Evolutionary conservation across 2,113 vertebrate genomes (phyloP).

Genomic region (Saguinus imperator): DNA sequence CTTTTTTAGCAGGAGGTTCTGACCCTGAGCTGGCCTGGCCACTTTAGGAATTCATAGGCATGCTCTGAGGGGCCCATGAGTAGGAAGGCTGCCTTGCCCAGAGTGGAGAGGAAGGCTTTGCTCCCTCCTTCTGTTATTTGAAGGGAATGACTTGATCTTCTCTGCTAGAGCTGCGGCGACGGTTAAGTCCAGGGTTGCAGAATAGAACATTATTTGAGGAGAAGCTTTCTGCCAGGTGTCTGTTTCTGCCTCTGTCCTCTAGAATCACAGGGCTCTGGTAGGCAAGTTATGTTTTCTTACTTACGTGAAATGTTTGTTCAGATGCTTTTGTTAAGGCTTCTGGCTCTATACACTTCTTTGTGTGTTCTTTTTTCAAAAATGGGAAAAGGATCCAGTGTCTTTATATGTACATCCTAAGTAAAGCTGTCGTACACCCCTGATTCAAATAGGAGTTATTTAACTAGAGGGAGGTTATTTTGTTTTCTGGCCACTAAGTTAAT

Average conservation of each 20-base stretch:
- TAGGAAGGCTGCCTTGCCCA: not conserved
- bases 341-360: not conserved
- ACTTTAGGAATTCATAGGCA: not conserved
- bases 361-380: not conserved
- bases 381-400: not conserved
- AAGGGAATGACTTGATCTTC: not conserved
- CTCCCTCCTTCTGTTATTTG: not conserved
- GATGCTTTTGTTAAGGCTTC: not conserved
- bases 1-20: not conserved
- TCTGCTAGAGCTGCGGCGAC: not conserved
- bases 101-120: not conserved
- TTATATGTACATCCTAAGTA: not conserved
- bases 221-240: not conserved
- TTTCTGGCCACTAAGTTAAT: not conserved
- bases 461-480: not conserved
- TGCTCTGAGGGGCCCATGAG: not conserved
- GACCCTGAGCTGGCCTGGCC: not conserved
- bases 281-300: not conserved
- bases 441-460: not conserved
- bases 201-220: not conserved
- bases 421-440: not conserved
- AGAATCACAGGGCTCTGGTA: not conserved
- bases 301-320: not conserved
- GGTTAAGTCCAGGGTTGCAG: not conserved
- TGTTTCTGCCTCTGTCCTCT: not conserved